Percentiles rank a stretch among this genome's conserved stretches.
Evolutionary conservation across 1,140 invertebrate species (phyloP).

Genomic region (Diachasmimorpha longicaudata): DNA sequence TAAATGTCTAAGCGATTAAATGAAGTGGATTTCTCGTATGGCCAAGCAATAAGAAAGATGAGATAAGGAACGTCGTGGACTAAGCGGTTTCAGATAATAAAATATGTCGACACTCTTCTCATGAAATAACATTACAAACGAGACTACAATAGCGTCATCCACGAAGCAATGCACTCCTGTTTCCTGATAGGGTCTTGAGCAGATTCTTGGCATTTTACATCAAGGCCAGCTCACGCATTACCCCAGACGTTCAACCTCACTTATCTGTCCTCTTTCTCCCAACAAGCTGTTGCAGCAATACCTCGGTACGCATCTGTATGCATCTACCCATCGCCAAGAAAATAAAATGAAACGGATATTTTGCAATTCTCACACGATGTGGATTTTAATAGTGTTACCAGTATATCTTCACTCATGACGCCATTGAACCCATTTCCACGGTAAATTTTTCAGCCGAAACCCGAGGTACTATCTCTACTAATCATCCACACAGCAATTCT

Average conservation of each 20-base stretch:
- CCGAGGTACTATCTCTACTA: background rate
- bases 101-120: background rate
- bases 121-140: background rate
- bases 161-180: background rate
- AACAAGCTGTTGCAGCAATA: background rate
- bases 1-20: background rate
- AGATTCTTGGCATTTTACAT: background rate
- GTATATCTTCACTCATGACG: background rate
- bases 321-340: background rate
- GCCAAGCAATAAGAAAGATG: background rate
- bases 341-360: background rate
- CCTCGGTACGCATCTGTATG: background rate
- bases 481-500: background rate
- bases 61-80: background rate
- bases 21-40: background rate
- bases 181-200: background rate
- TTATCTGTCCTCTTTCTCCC: background rate
- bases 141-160: background rate
- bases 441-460: background rate
- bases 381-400: background rate
- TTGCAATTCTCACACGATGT: background rate
- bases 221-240: background rate
- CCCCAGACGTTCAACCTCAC: background rate
- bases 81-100: background rate
- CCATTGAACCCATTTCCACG: conserved; percentile 4